Conservation (phyloP, 1,140 invertebrate genomes). For the Formica exsecta region DNA sequence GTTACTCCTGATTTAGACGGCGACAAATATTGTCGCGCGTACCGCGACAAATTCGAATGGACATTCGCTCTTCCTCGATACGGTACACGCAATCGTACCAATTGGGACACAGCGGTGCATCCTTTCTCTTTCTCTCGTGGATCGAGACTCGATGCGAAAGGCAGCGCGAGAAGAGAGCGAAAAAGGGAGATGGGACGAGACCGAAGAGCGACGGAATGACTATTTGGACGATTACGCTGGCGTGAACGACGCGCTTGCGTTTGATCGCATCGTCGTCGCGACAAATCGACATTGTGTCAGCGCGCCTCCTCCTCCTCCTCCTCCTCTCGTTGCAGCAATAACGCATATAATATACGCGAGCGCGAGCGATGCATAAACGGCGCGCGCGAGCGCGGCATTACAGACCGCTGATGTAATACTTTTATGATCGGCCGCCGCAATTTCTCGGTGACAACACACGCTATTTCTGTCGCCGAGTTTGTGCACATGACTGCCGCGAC, state of each 20-base stretch:
- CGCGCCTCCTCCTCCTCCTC: not conserved
- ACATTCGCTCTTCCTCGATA: slow-evolving; percentile 15
- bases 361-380: not conserved
- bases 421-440: slow-evolving; percentile 72
- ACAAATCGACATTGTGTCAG: slow-evolving; percentile 68
- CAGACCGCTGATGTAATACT: slow-evolving; percentile 72
- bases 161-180: not conserved
- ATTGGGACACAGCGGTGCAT: slow-evolving; percentile 19
- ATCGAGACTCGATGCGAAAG: not conserved
- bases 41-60: slow-evolving; percentile 3
- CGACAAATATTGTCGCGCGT: slow-evolving; percentile 3
- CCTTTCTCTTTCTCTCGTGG: slow-evolving; percentile 26
- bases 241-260: slow-evolving; percentile 44
- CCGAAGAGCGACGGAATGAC: not conserved
- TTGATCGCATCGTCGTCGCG: slow-evolving; percentile 63
- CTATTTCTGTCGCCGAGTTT: slow-evolving; percentile 71
- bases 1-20: slow-evolving; percentile 26
- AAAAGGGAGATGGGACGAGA: not conserved
- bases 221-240: slow-evolving; percentile 53
- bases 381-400: slow-evolving; percentile 36
- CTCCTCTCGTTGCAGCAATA: slow-evolving; percentile 47
- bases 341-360: slow-evolving; percentile 64
- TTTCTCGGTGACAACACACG: slow-evolving; percentile 73
- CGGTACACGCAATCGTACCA: slow-evolving; percentile 11
- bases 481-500: slow-evolving; percentile 49